A percentile compares a stretch with the other conserved stretches of the same genome.
Conservation (phyloP, 2,797 vertebrate species). For the Micropoecilia bifurca region DNA sequence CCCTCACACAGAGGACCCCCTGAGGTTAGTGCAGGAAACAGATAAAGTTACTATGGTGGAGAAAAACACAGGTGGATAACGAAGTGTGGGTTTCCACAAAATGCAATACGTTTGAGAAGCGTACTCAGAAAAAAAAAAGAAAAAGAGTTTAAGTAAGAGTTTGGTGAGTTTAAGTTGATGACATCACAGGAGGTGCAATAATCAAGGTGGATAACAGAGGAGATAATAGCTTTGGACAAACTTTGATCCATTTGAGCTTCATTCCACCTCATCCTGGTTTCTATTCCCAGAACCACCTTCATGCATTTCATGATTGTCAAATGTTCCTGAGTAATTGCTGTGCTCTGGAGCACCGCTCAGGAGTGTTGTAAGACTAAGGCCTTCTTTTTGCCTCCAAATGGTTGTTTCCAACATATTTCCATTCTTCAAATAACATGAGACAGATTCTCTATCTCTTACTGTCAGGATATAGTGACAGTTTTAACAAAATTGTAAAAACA, state of each 20-base stretch:
- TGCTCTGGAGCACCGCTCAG: neutral
- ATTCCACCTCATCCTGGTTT: neutral
- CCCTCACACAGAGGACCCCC: conserved; percentile 83
- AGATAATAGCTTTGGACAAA: neutral
- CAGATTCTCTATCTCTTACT: no score
- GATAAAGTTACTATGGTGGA: neutral
- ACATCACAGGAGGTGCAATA: neutral
- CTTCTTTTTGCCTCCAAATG: no score
- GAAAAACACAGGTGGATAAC: neutral
- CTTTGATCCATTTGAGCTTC: neutral
- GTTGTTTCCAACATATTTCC: no score
- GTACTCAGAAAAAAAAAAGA: neutral
- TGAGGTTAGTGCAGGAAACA: conserved; percentile 52
- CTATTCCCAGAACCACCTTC: neutral
- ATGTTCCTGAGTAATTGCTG: neutral
- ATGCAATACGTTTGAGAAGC: neutral
- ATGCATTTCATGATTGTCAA: neutral
- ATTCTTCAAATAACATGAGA: no score
- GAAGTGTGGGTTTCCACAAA: neutral
- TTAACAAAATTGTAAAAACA: no score
- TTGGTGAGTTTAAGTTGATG: neutral
- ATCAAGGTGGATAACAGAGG: neutral
- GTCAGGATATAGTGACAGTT: no score
- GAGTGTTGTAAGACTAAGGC: no score
- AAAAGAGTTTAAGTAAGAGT: neutral